Conservation (phyloP, 2,888 invertebrate genomes). For the Fragum sueziense region DNA sequence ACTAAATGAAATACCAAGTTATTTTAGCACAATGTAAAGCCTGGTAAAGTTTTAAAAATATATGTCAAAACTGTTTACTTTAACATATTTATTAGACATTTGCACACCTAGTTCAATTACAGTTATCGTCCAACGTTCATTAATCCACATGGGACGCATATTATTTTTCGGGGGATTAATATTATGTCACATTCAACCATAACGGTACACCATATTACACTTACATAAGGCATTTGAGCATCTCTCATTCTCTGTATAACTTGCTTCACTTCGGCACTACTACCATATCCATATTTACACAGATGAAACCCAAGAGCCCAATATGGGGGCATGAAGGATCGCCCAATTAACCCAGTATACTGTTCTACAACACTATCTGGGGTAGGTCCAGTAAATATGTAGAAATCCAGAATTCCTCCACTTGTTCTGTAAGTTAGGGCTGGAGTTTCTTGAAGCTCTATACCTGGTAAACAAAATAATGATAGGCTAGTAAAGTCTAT, state of each 20-base stretch:
- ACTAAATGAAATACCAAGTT: too few species aligned
- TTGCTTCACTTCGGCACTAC: slow-evolving; percentile 61
- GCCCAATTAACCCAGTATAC: slow-evolving; percentile 74
- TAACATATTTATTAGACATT: too few species aligned
- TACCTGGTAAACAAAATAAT: slow-evolving; percentile 62
- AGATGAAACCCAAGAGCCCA: slow-evolving; percentile 94
- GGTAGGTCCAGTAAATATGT: slow-evolving; percentile 89
- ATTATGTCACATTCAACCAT: too few species aligned
- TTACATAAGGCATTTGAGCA: slow-evolving; percentile 72
- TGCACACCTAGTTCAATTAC: too few species aligned
- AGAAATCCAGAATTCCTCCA: slow-evolving; percentile 91
- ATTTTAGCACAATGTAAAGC: too few species aligned
- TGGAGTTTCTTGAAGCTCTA: slow-evolving; percentile 83
- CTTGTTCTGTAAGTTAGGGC: slow-evolving; percentile 91
- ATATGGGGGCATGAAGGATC: slow-evolving; percentile 82
- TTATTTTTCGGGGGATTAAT: too few species aligned
- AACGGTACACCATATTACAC: too few species aligned
- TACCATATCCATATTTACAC: slow-evolving; percentile 85
- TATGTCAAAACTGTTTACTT: too few species aligned
- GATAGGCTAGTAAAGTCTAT: too few species aligned
- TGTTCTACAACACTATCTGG: slow-evolving; percentile 84
- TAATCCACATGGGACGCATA: too few species aligned
- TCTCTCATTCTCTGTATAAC: slow-evolving; percentile 66
- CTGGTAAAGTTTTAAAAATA: too few species aligned
- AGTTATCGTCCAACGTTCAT: too few species aligned